These are phyloP conservation scores for Pterois miles DNA, from an alignment of 2,797 vertebrate genomes.

Conservation along the genomic window DNA sequence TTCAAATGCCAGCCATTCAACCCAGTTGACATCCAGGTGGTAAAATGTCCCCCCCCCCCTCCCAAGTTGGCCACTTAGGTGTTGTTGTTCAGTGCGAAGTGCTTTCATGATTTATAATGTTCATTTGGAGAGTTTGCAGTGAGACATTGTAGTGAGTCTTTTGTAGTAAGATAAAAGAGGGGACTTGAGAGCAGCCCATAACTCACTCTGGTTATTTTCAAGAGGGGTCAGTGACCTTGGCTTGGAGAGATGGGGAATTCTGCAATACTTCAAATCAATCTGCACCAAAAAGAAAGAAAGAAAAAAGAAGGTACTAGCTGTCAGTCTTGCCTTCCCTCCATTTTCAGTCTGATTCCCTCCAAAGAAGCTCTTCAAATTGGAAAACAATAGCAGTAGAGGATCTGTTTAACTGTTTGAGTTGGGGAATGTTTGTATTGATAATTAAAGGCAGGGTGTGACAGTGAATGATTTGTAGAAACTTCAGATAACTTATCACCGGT, in stretches of 20 bases:
- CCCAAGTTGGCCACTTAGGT: slow-evolving; percentile 37
- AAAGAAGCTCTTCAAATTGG: slow-evolving; percentile 16
- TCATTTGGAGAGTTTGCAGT: slow-evolving; percentile 54
- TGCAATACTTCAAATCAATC: slow-evolving; percentile 61
- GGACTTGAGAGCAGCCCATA: slow-evolving; percentile 62
- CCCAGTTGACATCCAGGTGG: slow-evolving; percentile 32
- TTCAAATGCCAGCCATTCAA: slow-evolving; percentile 16
- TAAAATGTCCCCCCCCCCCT: slow-evolving; percentile 24
- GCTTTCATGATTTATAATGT: slow-evolving; percentile 58
- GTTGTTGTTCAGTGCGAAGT: slow-evolving; percentile 51
- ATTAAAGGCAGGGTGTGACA: slow-evolving; percentile 66
- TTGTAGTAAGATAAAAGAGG: slow-evolving; percentile 70
- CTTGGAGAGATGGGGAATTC: slow-evolving; percentile 64
- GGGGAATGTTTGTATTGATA: slow-evolving; percentile 68
- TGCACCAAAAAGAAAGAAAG: slow-evolving; percentile 25
- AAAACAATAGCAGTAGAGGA: slow-evolving; percentile 43
- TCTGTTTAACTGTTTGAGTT: slow-evolving; percentile 35
- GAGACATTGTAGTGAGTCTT: slow-evolving; percentile 59
- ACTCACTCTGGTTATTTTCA: slow-evolving; percentile 69
- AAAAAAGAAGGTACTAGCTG: slow-evolving; percentile 31
- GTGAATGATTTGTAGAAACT: slow-evolving; percentile 77
- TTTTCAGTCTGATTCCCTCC: slow-evolving; percentile 51
- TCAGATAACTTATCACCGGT: slow-evolving; percentile 70
- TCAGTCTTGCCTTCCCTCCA: slow-evolving; percentile 38
- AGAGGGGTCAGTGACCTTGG: slow-evolving; percentile 69